These are phyloP conservation scores for Riparia riparia DNA, from an alignment of 2,113 vertebrate genomes.

Conservation along the genomic window DNA sequence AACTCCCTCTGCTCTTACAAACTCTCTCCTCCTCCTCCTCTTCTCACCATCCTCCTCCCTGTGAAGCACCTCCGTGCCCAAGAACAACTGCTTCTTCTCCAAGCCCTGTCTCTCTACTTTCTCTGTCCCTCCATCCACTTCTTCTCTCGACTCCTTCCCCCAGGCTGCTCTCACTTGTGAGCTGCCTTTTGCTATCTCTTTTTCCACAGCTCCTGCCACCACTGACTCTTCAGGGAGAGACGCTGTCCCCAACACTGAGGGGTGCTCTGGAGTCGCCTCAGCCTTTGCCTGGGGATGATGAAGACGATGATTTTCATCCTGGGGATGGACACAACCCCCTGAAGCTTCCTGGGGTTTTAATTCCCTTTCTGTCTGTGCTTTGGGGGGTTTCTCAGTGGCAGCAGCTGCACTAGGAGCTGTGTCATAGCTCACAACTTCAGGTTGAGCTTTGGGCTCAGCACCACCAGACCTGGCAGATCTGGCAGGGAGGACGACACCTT, in stretches of 20 bases:
- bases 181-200: background rate
- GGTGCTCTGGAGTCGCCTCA: background rate
- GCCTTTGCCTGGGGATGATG: background rate
- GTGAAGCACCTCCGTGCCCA: background rate
- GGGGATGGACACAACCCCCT: background rate
- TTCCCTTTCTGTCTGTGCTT: background rate
- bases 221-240: background rate
- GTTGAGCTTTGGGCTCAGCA: background rate
- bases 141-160: background rate
- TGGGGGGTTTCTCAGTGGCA: background rate
- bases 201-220: background rate
- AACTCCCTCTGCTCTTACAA: background rate
- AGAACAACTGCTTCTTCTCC: background rate
- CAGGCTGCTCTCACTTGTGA: background rate
- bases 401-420: background rate
- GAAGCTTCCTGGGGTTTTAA: background rate
- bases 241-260: fast-evolving
- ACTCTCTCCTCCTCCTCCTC: background rate
- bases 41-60: background rate
- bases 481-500: background rate
- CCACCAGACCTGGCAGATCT: background rate
- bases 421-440: background rate
- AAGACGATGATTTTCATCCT: background rate
- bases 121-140: background rate
- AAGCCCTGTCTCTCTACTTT: background rate